Evolutionary conservation across 2,888 invertebrate genomes (phyloP), one percentile per base, ranked within the genome.

Genomic region (Drosophila formosana): DNA sequence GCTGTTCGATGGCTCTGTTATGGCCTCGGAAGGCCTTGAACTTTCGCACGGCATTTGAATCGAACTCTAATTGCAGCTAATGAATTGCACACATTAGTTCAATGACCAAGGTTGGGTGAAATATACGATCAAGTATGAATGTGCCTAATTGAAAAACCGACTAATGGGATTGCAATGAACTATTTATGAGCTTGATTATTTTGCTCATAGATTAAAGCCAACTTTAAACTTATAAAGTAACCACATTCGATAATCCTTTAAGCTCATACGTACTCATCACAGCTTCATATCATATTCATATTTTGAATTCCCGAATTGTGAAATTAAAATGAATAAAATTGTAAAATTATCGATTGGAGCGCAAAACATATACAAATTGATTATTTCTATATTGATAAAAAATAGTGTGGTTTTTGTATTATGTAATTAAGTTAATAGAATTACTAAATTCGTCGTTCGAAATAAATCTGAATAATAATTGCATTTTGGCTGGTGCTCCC

Each of bases 11-110:
- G 49, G 75, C 49, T 9, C 4, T 49, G 58, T 61, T 30, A 8
- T 52, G 26, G 23, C 43, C 23, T 57, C 56, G 61, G 37, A 41
- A 63, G 64, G 63, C 79, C 88, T 79, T 84, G 82, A 88, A 88
- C 79, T 71, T 56, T 32, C 45, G 7, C n/a, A 7, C 43, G 9
- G 55, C 55, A 39, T 49, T 49, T 88, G 78, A 85, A 83, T 86
- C 66, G 86, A 82, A 86, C 88, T 82, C 70, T 82, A 83, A 88
- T 85, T 88, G 80, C 72, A 73, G 60, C 69, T 80, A 82, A 83
- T 86, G 83, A 86, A 80, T 82, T 75, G 72, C 78, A 61, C 68
- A 67, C 86, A 88, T 82, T 77, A 79, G 80, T 61, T 66, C 81
- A 80, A 83, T 50, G 66, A 76, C 65, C 67, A 58, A 50, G 55